These are phyloP conservation scores for Arrhopalites spinosus DNA, from an alignment of 2,888 invertebrate genomes.

Conservation along the genomic window DNA sequence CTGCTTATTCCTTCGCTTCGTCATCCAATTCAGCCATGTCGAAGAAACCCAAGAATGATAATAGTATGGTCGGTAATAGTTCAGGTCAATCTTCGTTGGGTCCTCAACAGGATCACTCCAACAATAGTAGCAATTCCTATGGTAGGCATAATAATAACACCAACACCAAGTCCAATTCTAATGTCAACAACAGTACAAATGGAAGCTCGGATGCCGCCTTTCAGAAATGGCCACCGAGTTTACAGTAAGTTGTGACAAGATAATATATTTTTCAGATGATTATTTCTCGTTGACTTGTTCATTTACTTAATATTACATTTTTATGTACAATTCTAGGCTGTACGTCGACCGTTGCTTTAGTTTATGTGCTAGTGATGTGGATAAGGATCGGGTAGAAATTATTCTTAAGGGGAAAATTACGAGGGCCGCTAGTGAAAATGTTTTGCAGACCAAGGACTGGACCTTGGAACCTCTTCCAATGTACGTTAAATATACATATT, in stretches of 20 bases:
- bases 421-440: conserved; percentile 83
- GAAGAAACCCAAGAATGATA: neutral
- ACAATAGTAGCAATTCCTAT: conserved; percentile 13
- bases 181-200: conserved; percentile 3
- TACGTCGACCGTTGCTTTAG: conserved; percentile 92
- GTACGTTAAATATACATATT: conserved; percentile 43
- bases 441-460: conserved; percentile 92
- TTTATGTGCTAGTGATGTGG: conserved; percentile 83
- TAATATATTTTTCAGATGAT: neutral
- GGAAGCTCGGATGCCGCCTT: conserved; percentile 21
- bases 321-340: conserved; percentile 61
- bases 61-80: conserved; percentile 1
- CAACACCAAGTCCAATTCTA: conserved; percentile 14
- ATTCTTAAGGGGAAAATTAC: conserved; percentile 93
- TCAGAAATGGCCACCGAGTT: conserved; percentile 51
- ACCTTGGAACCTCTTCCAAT: conserved; percentile 87
- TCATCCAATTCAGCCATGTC: neutral
- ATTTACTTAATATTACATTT: neutral
- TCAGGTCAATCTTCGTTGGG: neutral
- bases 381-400: conserved; percentile 92
- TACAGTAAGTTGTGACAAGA: conserved; percentile 45
- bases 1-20: conserved; percentile 14
- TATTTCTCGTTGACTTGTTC: neutral
- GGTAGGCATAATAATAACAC: conserved; percentile 8
- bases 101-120: neutral